Base-by-base conservation (phyloP, 2,888 invertebrate genomes). In the Stenotaenia linearis region DNA sequence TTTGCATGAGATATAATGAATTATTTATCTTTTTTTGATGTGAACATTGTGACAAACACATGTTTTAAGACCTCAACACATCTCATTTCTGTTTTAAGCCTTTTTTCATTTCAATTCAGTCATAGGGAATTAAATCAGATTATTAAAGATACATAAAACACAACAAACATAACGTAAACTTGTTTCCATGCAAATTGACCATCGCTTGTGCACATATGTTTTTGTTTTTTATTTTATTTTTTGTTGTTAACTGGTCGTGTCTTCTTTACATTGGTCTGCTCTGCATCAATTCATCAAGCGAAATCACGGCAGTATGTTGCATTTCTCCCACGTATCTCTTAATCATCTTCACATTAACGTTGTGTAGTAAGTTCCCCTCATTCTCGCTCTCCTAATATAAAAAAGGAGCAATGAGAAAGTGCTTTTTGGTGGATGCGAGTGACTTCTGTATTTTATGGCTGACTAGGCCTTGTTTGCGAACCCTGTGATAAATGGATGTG, bases 301-400 rank as follows among this genome's bases (percentile, higher is more conserved):
- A 69, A 28, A 25, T 69, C 69, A 69, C n/a, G 69, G 69, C 69
- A 23, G 28, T 69, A 69, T 69, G 69, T 69, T 69, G 23, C 69
- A 69, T 69, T 69, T 69, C 69, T 69, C 69, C 69, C 69, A 69
- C 25, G 69, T 69, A 69, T 69, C 69, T 69, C 69, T 25, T 69
- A 69, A 69, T 69, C 69, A 69, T 69, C 69, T 69, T 69, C 69
- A 69, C 69, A 69, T 69, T 69, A 69, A 69, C 69, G 69, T 69
- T 69, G 69, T 69, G 69, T 69, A 69, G 69, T 25, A 23, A 69
- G 69, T 69, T 69, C 69, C 28, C 28, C n/a, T 15, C n/a, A 10
- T 15, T 28, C 69, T 28, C 25, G 23, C 28, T 69, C 69, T 69
- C 12, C 18, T 18, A 7, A 50, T 50, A 50, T 69, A 69, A 69